Evolutionary conservation across 1,140 invertebrate species (phyloP), one percentile per base, ranked within the genome.

Genomic region (Drosophila erecta): DNA sequence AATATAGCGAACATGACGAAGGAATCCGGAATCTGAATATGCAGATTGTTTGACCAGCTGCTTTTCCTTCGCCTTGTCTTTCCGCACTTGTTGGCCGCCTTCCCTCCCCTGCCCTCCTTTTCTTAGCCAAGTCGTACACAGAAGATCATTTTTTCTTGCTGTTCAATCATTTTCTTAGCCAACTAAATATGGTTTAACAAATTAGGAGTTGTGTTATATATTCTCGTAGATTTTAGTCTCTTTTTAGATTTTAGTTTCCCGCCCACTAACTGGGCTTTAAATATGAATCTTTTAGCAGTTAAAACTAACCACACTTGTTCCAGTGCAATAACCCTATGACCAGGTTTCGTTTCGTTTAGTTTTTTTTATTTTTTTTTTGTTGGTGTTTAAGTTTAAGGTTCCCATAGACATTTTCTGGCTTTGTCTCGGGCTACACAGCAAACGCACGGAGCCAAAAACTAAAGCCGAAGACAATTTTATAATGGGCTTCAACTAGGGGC

Each of bases 41-140:
- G 41, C 43, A 64, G 75, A 70, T 73, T 65, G 76, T 75, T 70
- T 75, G 57, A 65, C 57, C 79, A 81, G 80, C 75, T 81, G 79
- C 67, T 79, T 66, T 69, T 40, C 64, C 69, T 70, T 69, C 41
- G 75, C 51, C 53, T 70, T 41, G 24, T 72, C 70, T 80, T 74
- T 57, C 73, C 64, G 51, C 43, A 47, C 46, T 70, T 37, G 44
- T 77, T 46, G 33, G 15, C 17, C 20, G 47, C 11, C n/a, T 38
- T n/a, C 24, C 44, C 44, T 14, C 27, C 4, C 8, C 22, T 27
- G n/a, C 41, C 35, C 10, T 37, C 10, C 37, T 0, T 38, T 4
- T 12, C 37, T 38, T 38, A 0, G 2, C 3, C n/a, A 50, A 5
- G 11, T 41, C 35, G 12, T 40, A 30, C 53, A 61, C 51, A 12